Conservation (phyloP, 2,797 vertebrate genomes). For the Sebastes kiyomatsui region DNA sequence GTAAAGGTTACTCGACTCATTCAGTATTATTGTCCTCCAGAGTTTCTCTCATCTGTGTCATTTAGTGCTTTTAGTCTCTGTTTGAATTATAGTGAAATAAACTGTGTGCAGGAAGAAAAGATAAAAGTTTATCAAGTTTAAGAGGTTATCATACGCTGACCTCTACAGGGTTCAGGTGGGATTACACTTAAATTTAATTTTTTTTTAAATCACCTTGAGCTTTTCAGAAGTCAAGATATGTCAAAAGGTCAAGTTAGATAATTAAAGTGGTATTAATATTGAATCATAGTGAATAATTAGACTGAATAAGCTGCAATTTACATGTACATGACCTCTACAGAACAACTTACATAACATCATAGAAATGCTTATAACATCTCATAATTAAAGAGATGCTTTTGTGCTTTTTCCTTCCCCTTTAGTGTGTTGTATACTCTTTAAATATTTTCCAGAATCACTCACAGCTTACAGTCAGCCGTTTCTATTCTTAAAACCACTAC, state of each 20-base stretch:
- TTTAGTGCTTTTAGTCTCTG: background rate
- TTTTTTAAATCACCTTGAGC: background rate
- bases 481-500: background rate
- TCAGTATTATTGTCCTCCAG: background rate
- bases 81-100: background rate
- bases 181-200: constrained; percentile 9
- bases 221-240: background rate
- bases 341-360: too few relatives aligned
- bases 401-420: too few relatives aligned
- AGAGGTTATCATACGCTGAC: constrained; percentile 62
- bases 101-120: too few relatives aligned
- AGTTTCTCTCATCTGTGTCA: background rate
- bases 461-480: background rate
- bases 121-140: background rate
- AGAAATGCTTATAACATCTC: too few relatives aligned
- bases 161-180: constrained; percentile 61
- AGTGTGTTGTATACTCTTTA: background rate
- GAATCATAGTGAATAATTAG: background rate
- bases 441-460: background rate
- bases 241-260: background rate
- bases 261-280: background rate
- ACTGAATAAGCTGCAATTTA: too few relatives aligned
- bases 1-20: background rate
- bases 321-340: too few relatives aligned
- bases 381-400: too few relatives aligned